Conservation (phyloP, 2,797 vertebrate species). For the Cryptoblepharus egeriae region DNA sequence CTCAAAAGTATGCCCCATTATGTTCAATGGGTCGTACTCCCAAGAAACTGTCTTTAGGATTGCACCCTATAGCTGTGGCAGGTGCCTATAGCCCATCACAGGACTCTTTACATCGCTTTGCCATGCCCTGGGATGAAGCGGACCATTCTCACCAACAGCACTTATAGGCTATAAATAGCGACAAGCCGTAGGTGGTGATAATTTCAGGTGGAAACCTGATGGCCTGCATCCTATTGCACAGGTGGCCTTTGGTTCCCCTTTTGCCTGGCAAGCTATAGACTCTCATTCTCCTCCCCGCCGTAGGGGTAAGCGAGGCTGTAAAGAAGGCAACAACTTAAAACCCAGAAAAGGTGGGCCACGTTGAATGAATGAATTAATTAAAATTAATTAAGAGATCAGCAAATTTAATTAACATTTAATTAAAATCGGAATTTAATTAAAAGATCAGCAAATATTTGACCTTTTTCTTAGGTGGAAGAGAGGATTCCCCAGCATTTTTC, state of each 20-base stretch:
- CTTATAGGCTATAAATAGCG: conserved; percentile 24
- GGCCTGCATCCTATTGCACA: neutral
- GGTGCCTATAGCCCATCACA: too few species aligned
- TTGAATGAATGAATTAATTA: too few species aligned
- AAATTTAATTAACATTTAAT: too few species aligned
- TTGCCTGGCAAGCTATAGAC: neutral
- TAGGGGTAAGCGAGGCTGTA: neutral
- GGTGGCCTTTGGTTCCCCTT: neutral
- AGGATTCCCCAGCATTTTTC: neutral
- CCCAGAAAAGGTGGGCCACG: neutral
- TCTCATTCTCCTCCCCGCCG: neutral
- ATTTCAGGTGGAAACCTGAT: neutral
- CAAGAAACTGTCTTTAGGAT: too few species aligned
- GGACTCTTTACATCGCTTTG: neutral
- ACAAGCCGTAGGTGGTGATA: neutral
- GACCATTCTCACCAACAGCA: neutral
- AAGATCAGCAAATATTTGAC: neutral
- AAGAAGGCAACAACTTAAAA: neutral
- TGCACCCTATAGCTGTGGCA: too few species aligned
- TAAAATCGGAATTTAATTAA: too few species aligned
- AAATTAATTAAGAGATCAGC: too few species aligned
- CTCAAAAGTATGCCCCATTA: too few species aligned
- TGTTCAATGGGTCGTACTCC: too few species aligned
- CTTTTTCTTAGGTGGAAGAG: neutral
- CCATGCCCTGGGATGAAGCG: neutral